Percentiles rank a stretch among this genome's conserved stretches.
These are phyloP conservation scores for Heptranchias perlo DNA, from an alignment of 2,113 vertebrate genomes.

Conservation along the genomic window DNA sequence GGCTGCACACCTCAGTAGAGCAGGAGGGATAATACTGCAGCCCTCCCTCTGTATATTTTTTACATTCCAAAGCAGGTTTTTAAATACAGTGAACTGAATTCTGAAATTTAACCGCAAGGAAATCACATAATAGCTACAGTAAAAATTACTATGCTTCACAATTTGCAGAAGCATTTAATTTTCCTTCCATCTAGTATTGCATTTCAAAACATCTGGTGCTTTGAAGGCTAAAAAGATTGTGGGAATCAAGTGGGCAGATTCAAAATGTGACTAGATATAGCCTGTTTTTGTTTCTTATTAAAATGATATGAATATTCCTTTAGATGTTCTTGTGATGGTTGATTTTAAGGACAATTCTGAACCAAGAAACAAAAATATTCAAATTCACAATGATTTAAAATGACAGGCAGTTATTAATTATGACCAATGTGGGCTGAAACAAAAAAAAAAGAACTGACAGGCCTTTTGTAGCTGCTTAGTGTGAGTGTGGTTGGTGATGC, in stretches of 20 bases:
- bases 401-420: not conserved
- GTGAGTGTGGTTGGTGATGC: slow-evolving; percentile 11
- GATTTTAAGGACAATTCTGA: not conserved
- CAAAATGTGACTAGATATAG: too few species aligned
- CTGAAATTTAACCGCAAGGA: not conserved
- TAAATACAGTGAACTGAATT: not conserved
- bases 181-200: not conserved
- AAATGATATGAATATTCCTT: not conserved
- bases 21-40: not conserved
- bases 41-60: not conserved
- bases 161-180: not conserved
- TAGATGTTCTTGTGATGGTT: not conserved
- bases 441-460: slow-evolving; percentile 4
- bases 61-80: not conserved
- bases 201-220: not conserved
- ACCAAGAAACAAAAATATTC: not conserved
- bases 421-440: not conserved
- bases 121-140: not conserved
- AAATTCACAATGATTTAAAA: not conserved
- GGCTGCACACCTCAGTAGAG: not conserved
- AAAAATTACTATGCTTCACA: not conserved
- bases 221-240: not conserved
- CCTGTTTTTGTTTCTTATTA: too few species aligned
- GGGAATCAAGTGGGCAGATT: not conserved
- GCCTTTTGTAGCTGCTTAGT: slow-evolving; percentile 5